Base-by-base conservation (phyloP, 2,888 invertebrate genomes). In the Pharmacophagus antenor region DNA sequence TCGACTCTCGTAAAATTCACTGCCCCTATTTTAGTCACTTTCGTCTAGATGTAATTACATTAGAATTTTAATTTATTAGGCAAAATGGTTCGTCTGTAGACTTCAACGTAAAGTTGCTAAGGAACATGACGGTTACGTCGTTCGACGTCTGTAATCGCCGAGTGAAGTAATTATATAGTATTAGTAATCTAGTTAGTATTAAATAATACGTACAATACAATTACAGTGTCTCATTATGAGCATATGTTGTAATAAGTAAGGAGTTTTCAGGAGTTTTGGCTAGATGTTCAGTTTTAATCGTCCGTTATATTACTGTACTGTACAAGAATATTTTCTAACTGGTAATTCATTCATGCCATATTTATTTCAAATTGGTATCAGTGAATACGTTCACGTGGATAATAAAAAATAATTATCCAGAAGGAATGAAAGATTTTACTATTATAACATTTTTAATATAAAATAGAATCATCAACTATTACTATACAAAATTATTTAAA, bases 1-100 rank as follows among this genome's bases (percentile, higher is more conserved):
- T 62, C 41, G 55, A 51, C 17, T 31, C 55, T 58, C 51, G 58
- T 55, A 50, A 55, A 42, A 55, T 41, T 31, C 22, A 46, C 46
- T 15, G 44, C 52, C 56, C 54, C 46, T 55, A 50, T 52, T 58
- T 22, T 46, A 53, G 21, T 22, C 41, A 41, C 42, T 48, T 48
- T n/a, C 50, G 41, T 54, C 41, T 54, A 54, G 53, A 25, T 7
- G 42, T 49, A 27, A 59, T 54, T 57, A 37, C 41, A 50, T 41
- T 44, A 50, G 48, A 48, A 25, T 52, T 52, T 52, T 17, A 44
- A 49, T 46, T 41, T 12, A 46, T 17, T 41, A 31, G 22, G 57
- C 10, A 5, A 52, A 46, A 46, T 8, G 15, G 27, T 50, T 44
- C 27, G 25, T 56, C 23, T 50, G 12, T 20, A 50, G 21, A 50